Conservation (phyloP, 2,797 vertebrate genomes). For the Pelobates cultripes region DNA sequence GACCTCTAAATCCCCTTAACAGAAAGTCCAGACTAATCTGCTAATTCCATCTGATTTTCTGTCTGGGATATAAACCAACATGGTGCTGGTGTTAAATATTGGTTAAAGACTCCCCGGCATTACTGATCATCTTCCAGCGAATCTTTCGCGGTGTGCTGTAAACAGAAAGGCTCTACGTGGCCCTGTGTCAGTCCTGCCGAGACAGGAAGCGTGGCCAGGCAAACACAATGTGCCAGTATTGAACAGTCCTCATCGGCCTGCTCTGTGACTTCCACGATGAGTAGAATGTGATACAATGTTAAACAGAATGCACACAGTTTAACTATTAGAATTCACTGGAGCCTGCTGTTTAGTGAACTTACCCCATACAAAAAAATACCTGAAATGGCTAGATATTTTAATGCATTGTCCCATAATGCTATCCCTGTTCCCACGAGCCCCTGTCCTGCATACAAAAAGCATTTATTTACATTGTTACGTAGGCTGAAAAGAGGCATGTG, state of each 20-base stretch:
- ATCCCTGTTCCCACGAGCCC: no score
- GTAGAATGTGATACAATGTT: no score
- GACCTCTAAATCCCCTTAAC: background rate
- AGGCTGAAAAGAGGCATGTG: no score
- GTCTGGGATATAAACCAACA: background rate
- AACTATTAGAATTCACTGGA: no score
- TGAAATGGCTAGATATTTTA: no score
- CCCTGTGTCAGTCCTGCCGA: background rate
- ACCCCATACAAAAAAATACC: no score
- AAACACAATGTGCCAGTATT: background rate
- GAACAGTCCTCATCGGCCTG: background rate
- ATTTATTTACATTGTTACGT: no score
- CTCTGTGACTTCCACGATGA: no score
- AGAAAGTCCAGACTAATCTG: background rate
- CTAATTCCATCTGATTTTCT: background rate
- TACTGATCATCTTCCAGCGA: background rate
- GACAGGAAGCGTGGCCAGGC: slow-evolving; percentile 28
- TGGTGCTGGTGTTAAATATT: background rate
- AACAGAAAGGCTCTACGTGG: background rate
- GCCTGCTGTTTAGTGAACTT: no score
- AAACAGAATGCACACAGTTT: no score
- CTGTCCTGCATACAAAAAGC: no score
- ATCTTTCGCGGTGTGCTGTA: background rate
- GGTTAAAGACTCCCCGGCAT: background rate
- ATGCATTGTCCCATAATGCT: no score